phyloP scores from a whole-genome alignment of 2,888 invertebrate species.

The Thereva nobilitata region DNA sequence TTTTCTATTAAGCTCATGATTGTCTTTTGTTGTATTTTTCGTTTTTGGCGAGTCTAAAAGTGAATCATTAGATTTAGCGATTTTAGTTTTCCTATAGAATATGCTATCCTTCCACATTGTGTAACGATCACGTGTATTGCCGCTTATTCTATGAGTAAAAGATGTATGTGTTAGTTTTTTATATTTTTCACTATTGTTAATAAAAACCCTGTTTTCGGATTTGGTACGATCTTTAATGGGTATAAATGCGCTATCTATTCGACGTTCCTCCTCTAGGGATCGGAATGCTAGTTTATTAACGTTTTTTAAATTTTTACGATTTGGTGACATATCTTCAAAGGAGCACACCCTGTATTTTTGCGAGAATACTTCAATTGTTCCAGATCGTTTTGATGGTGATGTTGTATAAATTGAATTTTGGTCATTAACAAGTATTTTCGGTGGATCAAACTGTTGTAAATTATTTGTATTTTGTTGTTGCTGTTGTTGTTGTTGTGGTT shows the following conservation, averaged over 20 bases:
- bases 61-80: constrained; percentile 58
- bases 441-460: constrained; percentile 56
- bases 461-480: constrained; percentile 47
- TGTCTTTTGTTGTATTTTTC: constrained; percentile 52
- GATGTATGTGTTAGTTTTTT: constrained; percentile 57
- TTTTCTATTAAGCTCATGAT: constrained; percentile 51
- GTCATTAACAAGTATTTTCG: constrained; percentile 58
- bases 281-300: constrained; percentile 56
- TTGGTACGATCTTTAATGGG: constrained; percentile 56
- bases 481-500: constrained; percentile 42
- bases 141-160: constrained; percentile 47
- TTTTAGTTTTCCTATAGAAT: constrained; percentile 57
- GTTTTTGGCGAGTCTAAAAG: constrained; percentile 51
- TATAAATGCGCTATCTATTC: constrained; percentile 57
- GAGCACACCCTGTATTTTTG: constrained; percentile 59
- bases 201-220: constrained; percentile 56
- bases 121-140: constrained; percentile 47
- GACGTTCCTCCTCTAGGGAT: constrained; percentile 57
- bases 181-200: constrained; percentile 54
- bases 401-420: constrained; percentile 59
- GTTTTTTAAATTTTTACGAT: constrained; percentile 52
- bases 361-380: constrained; percentile 58
- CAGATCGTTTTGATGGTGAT: constrained; percentile 57
- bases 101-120: constrained; percentile 57
- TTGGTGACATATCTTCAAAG: constrained; percentile 58